A percentile compares a stretch with the other conserved stretches of the same genome.
Conservation (phyloP, 2,888 invertebrate genomes). For the Omphaloscelis lunosa region DNA sequence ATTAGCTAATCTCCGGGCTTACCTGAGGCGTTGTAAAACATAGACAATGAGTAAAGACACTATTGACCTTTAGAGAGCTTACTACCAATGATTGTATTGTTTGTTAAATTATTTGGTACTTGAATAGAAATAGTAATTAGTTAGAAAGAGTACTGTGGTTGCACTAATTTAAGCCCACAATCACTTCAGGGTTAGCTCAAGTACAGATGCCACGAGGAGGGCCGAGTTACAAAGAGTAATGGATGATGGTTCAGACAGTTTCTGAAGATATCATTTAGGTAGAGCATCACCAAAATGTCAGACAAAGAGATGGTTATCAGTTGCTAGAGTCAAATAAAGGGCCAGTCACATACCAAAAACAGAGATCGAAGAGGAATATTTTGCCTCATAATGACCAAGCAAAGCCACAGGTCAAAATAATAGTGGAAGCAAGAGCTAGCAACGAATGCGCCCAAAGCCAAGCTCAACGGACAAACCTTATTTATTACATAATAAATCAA, state of each 20-base stretch:
- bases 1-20: slow-evolving; percentile 37
- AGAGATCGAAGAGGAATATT: slow-evolving; percentile 7
- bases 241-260: neutral
- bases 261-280: neutral
- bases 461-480: slow-evolving; percentile 33
- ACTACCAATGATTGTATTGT: slow-evolving; percentile 46
- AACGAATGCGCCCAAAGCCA: slow-evolving; percentile 26
- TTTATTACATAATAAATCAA: slow-evolving; percentile 60
- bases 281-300: neutral
- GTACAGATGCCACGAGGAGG: neutral
- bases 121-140: slow-evolving; percentile 28
- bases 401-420: slow-evolving; percentile 22
- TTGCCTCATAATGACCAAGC: slow-evolving; percentile 33
- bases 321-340: neutral
- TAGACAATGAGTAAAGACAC: slow-evolving; percentile 44
- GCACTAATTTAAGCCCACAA: neutral
- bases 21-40: slow-evolving; percentile 34
- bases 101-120: slow-evolving; percentile 18
- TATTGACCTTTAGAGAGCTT: slow-evolving; percentile 44
- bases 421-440: neutral
- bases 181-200: neutral
- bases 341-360: neutral
- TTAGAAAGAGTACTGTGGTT: slow-evolving; percentile 5
- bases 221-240: neutral
- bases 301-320: slow-evolving; percentile 10